Base-by-base conservation (phyloP, 1,140 invertebrate genomes). In the Batillaria attramentaria region DNA sequence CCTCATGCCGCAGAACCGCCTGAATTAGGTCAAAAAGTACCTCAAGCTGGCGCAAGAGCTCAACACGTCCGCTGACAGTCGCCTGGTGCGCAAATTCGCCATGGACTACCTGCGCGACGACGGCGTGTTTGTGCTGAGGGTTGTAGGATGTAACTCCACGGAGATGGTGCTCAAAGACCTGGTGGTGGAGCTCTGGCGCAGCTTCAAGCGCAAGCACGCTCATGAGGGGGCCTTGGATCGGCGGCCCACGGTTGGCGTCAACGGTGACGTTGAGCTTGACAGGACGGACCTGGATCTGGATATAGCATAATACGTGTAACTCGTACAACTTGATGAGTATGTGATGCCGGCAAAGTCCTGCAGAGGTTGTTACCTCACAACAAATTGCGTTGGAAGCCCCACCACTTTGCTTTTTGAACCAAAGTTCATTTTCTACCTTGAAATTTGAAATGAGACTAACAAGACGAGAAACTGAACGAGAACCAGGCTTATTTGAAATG, bases 21-120 rank as follows among this genome's bases (percentile, higher is more conserved):
- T 82, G 20, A 50, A 80, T 3, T 91, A 89, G 77, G 80, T 91
- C 37, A 81, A 87, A 66, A 90, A 91, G 79, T 89, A 91, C 80
- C 79, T 91, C 10, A 87, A 86, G n/a, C 78, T 85, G 2, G 43
- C 46, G 1, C 43, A 73, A 62, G 33, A 77, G 41, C 43, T 83
- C 31, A 28, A 60, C 42, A 66, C 41, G 46, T 35, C 35, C 1
- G 62, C 18, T 4, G 79, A 81, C 46, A 3, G 13, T 3, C 65
- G 60, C 28, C 50, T 81, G 2, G 54, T 28, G 16, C 73, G 77
- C 6, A 78, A 80, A 35, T 83, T 83, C 68, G 76, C 78, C 10
- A 66, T 80, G 35, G 81, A 83, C 0, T 80, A 83, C 37, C 42
- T 80, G 13, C 60, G 79, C n/a, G 76, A 83, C 41, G 81, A 83